Percentiles rank a stretch among this genome's conserved stretches.
Evolutionary conservation across 2,113 vertebrate species (phyloP).

Genomic region (Tinamus guttatus): DNA sequence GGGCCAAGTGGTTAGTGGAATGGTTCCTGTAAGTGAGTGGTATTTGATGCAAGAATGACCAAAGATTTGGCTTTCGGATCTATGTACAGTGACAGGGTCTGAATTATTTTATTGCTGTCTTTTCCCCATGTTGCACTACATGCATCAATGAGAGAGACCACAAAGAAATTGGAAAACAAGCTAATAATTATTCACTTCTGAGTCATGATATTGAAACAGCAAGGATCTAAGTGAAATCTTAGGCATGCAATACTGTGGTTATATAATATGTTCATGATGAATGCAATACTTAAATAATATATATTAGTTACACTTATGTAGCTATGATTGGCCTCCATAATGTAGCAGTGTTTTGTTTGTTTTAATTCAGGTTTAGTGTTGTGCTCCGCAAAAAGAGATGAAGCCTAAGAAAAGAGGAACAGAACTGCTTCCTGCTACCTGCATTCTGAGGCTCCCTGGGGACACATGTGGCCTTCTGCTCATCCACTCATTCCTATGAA

Average conservation of each 20-base stretch:
- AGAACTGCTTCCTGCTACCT: not conserved
- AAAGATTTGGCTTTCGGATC: not conserved
- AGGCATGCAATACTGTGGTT: not conserved
- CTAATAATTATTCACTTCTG: not conserved
- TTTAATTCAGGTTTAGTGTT: not conserved
- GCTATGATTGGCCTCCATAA: not conserved
- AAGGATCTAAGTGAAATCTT: not conserved
- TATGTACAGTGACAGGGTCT: not conserved
- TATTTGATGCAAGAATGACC: not conserved
- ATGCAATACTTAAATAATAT: not conserved
- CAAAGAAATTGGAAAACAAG: not conserved
- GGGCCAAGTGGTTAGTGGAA: not conserved
- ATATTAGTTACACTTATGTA: not conserved
- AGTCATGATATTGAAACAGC: not conserved
- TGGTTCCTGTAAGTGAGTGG: not conserved
- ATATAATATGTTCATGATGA: not conserved
- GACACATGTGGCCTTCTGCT: not conserved
- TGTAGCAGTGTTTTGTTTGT: not conserved
- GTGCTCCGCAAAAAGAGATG: not conserved
- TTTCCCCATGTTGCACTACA: not conserved
- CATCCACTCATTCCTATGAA: not conserved
- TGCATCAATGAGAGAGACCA: not conserved
- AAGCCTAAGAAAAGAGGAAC: not conserved
- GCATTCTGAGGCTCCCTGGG: not conserved
- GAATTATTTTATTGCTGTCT: not conserved